phyloP scores from a whole-genome alignment of 2,797 vertebrate species.

The Dromococcyx pavoninus region DNA sequence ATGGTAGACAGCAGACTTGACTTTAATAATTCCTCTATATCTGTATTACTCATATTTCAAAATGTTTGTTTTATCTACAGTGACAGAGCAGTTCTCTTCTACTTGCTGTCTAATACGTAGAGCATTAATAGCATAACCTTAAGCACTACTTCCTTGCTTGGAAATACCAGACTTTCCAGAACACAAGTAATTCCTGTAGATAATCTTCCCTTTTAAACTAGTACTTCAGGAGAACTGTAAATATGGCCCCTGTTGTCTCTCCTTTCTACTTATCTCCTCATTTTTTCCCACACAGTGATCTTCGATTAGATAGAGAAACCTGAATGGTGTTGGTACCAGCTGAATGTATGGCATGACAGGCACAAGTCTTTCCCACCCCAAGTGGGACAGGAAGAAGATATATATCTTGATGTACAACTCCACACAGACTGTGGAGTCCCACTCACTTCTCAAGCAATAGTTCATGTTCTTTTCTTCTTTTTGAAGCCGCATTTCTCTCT shows the following conservation, averaged over 20 bases:
- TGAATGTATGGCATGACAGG: neutral
- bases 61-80: neutral
- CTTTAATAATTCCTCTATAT: neutral
- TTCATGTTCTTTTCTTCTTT: neutral
- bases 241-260: neutral
- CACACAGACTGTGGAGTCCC: neutral
- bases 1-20: fast-evolving
- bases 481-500: neutral
- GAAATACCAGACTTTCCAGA: neutral
- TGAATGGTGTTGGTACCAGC: neutral
- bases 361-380: neutral
- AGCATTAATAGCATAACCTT: neutral
- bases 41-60: neutral
- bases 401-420: neutral
- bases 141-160: neutral
- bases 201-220: neutral
- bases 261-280: neutral
- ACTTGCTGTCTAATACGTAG: neutral
- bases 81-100: neutral
- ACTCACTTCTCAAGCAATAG: neutral
- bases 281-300: neutral
- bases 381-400: neutral
- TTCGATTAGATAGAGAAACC: neutral
- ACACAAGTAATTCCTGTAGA: neutral
- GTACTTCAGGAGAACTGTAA: neutral